A percentile compares a stretch with the other conserved stretches of the same genome.
Conservation (phyloP, 2,797 vertebrate species). For the Pseudochaenichthys georgianus region DNA sequence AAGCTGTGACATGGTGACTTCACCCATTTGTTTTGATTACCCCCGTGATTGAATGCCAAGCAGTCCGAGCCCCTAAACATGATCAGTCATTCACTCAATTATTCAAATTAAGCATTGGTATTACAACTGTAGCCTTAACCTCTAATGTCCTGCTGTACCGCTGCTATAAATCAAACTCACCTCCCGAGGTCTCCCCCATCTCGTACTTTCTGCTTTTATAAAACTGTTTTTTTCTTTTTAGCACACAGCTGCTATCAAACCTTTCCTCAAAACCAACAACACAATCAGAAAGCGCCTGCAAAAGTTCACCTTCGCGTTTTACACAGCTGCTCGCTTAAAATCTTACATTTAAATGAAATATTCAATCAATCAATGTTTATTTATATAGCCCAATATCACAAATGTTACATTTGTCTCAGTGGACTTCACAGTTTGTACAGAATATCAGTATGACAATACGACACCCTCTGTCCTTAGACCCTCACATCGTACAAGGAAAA, state of each 20-base stretch:
- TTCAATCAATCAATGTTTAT: constrained; percentile 1
- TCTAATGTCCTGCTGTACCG: constrained; percentile 69
- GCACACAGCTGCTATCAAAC: constrained; percentile 18
- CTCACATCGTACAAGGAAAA: no score
- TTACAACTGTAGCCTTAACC: constrained; percentile 79
- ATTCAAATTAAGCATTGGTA: constrained; percentile 77
- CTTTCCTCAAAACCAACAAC: constrained; percentile 5
- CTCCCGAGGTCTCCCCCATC: constrained; percentile 37
- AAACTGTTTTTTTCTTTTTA: not conserved
- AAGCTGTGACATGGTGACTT: constrained; percentile 72
- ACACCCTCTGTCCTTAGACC: no score
- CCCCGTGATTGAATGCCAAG: constrained; percentile 71
- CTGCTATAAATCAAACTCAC: constrained; percentile 72
- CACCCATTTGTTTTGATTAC: constrained; percentile 80
- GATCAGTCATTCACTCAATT: constrained; percentile 81
- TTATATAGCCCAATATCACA: no score
- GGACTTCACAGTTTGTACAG: no score
- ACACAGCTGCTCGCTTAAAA: not conserved
- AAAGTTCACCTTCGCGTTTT: constrained; percentile 8
- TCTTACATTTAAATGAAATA: constrained; percentile 6
- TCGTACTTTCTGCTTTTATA: constrained; percentile 22
- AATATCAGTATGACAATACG: no score
- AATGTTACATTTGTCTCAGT: no score
- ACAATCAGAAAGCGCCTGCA: constrained; percentile 12
- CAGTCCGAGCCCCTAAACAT: constrained; percentile 69